phyloP scores from a whole-genome alignment of 2,113 vertebrate genomes.

The Notiomystis cincta region DNA sequence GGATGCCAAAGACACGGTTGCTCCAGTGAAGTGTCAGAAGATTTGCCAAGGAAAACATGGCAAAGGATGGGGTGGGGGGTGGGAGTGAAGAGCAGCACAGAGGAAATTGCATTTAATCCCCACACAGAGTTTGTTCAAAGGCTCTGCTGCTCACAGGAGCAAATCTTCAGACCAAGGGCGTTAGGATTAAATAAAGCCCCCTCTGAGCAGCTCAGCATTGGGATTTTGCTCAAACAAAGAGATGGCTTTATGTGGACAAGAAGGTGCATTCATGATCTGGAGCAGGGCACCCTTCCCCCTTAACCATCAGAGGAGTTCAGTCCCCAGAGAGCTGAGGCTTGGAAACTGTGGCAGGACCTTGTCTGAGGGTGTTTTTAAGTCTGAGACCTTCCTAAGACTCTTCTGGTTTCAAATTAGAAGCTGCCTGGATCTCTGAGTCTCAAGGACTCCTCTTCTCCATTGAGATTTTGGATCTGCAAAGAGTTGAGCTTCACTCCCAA shows the following conservation, averaged over 20 bases:
- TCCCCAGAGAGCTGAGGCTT: background rate
- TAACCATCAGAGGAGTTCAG: background rate
- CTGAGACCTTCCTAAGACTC: background rate
- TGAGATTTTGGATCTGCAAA: background rate
- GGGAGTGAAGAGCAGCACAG: background rate
- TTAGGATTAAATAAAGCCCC: conserved; percentile 27
- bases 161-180: background rate
- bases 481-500: background rate
- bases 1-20: conserved; percentile 8
- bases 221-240: conserved; percentile 7
- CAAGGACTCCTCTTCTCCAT: background rate
- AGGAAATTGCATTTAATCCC: conserved; percentile 40
- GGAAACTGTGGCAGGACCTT: background rate
- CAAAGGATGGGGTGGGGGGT: background rate
- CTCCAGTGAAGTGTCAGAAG: conserved; percentile 19
- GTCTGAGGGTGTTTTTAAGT: background rate
- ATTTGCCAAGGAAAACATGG: conserved; percentile 64
- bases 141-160: background rate
- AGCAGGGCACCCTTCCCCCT: background rate
- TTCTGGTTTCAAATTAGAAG: background rate
- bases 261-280: conserved; percentile 33
- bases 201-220: conserved; percentile 6
- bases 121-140: background rate
- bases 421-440: background rate
- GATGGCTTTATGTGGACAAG: background rate